Evolutionary conservation across 2,797 vertebrate genomes (phyloP).

Genomic region (Myotis vivesi): DNA sequence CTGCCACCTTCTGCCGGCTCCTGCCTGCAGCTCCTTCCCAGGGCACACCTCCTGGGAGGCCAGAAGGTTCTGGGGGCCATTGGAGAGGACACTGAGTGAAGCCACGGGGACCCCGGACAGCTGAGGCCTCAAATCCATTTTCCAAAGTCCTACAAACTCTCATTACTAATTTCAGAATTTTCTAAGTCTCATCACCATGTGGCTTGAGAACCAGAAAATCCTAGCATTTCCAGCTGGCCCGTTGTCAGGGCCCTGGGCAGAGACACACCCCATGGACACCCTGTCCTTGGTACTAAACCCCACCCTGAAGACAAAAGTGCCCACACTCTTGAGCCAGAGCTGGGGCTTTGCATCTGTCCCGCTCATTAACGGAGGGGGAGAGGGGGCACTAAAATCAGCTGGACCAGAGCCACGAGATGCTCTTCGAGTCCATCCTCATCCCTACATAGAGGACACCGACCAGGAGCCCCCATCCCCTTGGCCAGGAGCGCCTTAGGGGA

Average conservation of each 20-base stretch:
- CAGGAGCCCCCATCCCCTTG: no score
- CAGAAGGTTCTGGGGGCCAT: not conserved
- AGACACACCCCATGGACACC: not conserved
- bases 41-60: not conserved
- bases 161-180: no score
- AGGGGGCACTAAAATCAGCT: no score
- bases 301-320: not conserved
- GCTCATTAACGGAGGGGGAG: not conserved
- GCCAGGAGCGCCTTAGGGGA: no score
- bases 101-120: not conserved
- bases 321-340: not conserved
- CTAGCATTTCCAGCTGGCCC: no score
- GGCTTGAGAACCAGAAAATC: no score
- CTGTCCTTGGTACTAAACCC: not conserved
- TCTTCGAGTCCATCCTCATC: no score
- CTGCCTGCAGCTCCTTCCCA: not conserved
- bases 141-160: not conserved
- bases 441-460: no score
- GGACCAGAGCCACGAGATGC: no score
- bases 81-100: not conserved
- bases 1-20: not conserved
- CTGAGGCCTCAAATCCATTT: not conserved
- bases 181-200: fast-evolving
- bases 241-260: not conserved
- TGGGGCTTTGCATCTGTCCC: not conserved